phyloP scores from a whole-genome alignment of 2,888 invertebrate genomes.

The Drepanosiphum platanoidis region DNA sequence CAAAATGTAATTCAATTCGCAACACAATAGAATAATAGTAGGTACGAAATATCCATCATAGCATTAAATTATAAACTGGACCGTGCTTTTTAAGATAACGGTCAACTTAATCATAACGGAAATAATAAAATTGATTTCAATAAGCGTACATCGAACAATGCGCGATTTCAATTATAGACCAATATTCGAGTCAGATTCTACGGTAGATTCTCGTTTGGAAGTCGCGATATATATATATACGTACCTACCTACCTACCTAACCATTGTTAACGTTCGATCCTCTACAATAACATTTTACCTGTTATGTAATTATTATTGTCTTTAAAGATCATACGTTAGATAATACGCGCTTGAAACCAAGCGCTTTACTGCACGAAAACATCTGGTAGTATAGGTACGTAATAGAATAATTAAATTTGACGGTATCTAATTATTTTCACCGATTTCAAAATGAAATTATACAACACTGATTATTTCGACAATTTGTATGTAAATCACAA shows the following conservation, averaged over 20 bases:
- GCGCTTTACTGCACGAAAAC: background rate
- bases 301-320: constrained; percentile 26
- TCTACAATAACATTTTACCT: background rate
- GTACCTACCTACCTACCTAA: background rate
- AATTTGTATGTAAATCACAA: no score
- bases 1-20: background rate
- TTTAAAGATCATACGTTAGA: constrained; percentile 23
- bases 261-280: constrained; percentile 2
- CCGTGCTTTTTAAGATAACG: background rate
- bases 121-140: background rate
- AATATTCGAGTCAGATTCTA: background rate
- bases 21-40: background rate
- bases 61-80: background rate
- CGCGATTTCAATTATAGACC: constrained; percentile 20
- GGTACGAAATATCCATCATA: background rate
- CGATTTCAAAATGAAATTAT: constrained; percentile 13
- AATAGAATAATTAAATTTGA: background rate
- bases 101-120: background rate
- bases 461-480: no score
- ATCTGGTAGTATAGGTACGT: background rate
- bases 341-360: background rate
- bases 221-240: background rate
- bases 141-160: background rate
- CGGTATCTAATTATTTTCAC: background rate
- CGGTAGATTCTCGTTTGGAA: background rate